Evolutionary conservation across 2,113 vertebrate species (phyloP), one percentile per base, ranked within the genome.

Genomic region (Grammomys surdaster): DNA sequence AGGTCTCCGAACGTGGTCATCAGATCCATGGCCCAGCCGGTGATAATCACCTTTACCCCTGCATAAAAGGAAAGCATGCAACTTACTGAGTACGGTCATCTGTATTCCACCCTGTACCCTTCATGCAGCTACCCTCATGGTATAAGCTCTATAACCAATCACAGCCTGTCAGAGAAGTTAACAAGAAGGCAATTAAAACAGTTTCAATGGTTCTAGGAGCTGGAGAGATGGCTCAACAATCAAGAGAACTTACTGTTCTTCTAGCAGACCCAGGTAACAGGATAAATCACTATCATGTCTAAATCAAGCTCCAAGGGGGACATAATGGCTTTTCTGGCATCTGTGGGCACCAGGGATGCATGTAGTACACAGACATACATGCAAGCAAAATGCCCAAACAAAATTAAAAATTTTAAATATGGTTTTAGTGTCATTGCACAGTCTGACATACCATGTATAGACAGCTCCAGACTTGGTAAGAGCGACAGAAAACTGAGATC

Each of bases 31-130:
- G 89, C 99, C 99, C 58, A 99, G 98, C 0, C 99, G 99, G 96
- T 99, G 99, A 93, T 99, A 99, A 97, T 99, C 99, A 10, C 99
- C 99, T 98, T 99, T 99, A 51, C 99, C 99, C 99, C 99, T 99
- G 96, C 46, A 98, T 7, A 95, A 13, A 97, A 65, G 93, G 94
- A 10, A n/a, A 60, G 69, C 22, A 60, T 0, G 19, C 19, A 7
- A 24, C 36, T 56, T 5, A 77, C 8, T 31, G 22, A 17, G 12
- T 20, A 67, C 31, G 19, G 31, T 12, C 36, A 40, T 19, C 9
- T 85, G 10, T 0, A n/a, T 46, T n/a, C 56, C 51, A 72, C 19
- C 22, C 54, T 73, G 24, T 56, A 82, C 14, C n/a, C 75, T 51
- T n/a, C 69, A n/a, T n/a, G 7, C 69, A 9, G 70, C 36, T 40